Evolutionary conservation across 1,140 invertebrate genomes (phyloP), one percentile per base, ranked within the genome.

Genomic region (Drosophila pseudoobscura): DNA sequence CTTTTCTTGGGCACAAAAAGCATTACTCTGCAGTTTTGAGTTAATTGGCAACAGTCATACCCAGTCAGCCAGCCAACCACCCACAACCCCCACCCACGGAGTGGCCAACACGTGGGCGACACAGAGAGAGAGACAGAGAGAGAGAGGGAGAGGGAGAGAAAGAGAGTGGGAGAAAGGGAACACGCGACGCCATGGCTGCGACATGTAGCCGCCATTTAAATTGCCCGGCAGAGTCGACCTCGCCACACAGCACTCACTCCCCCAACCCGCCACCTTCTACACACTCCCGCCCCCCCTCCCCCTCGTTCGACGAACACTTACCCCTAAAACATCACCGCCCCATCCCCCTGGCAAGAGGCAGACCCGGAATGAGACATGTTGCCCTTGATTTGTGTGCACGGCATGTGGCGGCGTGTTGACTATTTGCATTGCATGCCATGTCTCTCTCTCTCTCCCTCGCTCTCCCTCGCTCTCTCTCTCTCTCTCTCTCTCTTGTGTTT

Each of bases 311-410:
- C 35, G 11, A 39, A 13, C 35, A 39, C 35, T 39, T 39, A 39
- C 35, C 35, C 35, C 56, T 41, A 59, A 26, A 35, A 35, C 46
- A 43, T 9, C 44, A 22, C n/a, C n/a, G 11, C 20, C 15, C 39
- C 15, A 17, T 20, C 7, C 47, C 31, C 31, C 35, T 43, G 51
- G 58, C 39, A 41, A 44, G 44, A 49, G 53, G 44, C 69, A 57
- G 58, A 75, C 70, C 71, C 72, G 71, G 72, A 84, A 84, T 84
- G 77, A 76, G 74, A 72, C 82, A 87, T 82, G 83, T 88, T 74
- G 82, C 83, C 82, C 82, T 87, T 87, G 82, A 88, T 87, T 87
- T 87, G 82, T 87, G 82, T 88, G 82, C 82, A 87, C 82, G 82
- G 83, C 82, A 87, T 87, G 82, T 87, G 83, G 83, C 83, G 82